Base-by-base conservation (phyloP, 2,888 invertebrate genomes). In the Apodemia zela region DNA sequence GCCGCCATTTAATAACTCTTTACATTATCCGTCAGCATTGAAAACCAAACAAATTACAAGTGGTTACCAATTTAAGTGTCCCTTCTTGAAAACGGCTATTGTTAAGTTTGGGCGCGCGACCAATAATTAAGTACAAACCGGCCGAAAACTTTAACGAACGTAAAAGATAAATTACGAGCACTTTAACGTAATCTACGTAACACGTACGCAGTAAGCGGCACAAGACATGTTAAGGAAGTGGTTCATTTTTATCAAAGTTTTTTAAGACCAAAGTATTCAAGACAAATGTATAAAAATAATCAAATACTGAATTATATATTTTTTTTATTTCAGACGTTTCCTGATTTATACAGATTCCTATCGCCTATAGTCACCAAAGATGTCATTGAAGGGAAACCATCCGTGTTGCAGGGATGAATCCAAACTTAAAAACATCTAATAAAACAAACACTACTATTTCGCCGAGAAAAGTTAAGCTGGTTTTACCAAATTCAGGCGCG, bases 151-250 rank as follows among this genome's bases (percentile, higher is more conserved):
- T 84, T 82, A 83, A 81, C 81, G 75, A 81, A 80, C 80, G 83
- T 87, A 87, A 77, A 81, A 84, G 84, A 87, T 87, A 87, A 85
- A 83, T 87, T 84, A 87, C 79, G 82, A 79, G 76, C 79, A 79
- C 82, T 82, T 82, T 82, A 78, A 79, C 75, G 75, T 77, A 72
- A 76, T 66, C 65, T 63, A 63, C 65, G 66, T 65, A 7, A 17
- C 47, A 8, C 17, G 47, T 17, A 47, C 17, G 6, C 45, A 47
- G 45, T 47, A 45, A 45, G 7, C 45, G 7, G 18, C 25, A 21
- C 6, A 25, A 18, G 15, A 21, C 15, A 15, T 25, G 54, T 54
- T 21, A 54, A 54, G 21, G 25, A 25, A 21, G 11, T 13, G 1
- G 42, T 45, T 45, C 42, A 45, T 45, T 45, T n/a, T n/a, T n/a